Evolutionary conservation across 2,113 vertebrate species (phyloP), one percentile per base, ranked within the genome.

Genomic region (Pholis gunnellus): DNA sequence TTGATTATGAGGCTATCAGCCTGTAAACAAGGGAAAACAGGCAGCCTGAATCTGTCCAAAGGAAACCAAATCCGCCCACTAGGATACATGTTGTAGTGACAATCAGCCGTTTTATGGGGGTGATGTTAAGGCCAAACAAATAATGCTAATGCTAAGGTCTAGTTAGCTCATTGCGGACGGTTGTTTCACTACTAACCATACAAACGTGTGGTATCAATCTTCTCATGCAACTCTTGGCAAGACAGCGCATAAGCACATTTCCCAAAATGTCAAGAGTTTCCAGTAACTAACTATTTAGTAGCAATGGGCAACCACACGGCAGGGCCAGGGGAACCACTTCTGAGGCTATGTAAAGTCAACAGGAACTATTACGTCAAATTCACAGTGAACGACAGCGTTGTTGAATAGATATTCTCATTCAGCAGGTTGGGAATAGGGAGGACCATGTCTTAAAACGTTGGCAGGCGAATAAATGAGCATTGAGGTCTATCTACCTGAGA

Each of bases 391-490:
- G 52, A 65, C 74, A 81, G n/a, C 48, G 44, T 60, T 81, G 72
- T 64, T 66, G 72, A 78, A 63, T 25, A 66, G 48, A 59, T 75
- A 52, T 78, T 72, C 57, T 80, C 64, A 66, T 34, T 75, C 29
- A 71, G 57, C 50, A 31, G 34, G 54, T 34, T 9, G 25, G 60
- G 67, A 83, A 71, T 42, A 78, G 29, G 64, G 18, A 70, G 64
- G 75, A 27, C 14, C 17, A 17, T 10, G 25, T 81, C 89, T 76
- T 34, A 57, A 85, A 82, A 84, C 61, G 74, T 42, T 75, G 60
- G 59, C 78, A 71, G 71, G 81, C 44, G 27, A 88, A 85, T 87
- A 87, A 75, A 89, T 88, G 86, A 84, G 78, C 44, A 61, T 40
- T 50, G 73, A 88, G 76, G 73, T 84, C 70, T 81, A 48, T 78